Conservation (phyloP, 2,113 vertebrate species). For the Apteryx owenii region DNA sequence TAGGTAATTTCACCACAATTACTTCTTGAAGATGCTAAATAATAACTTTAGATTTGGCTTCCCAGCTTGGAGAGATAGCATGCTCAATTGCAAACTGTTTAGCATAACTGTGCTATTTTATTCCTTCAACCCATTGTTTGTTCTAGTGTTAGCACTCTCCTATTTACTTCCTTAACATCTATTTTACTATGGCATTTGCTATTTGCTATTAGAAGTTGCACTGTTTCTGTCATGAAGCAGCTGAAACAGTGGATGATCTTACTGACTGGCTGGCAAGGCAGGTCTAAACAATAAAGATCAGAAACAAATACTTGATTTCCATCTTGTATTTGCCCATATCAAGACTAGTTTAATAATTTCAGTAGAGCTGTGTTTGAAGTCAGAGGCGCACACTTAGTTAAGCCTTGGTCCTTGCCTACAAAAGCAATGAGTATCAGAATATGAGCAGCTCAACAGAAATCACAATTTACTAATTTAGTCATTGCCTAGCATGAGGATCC, state of each 20-base stretch:
- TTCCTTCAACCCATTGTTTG: neutral
- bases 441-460: rapidly evolving
- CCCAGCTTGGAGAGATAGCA: rapidly evolving
- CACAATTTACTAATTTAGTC: neutral
- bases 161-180: neutral
- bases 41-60: neutral
- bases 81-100: neutral
- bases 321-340: neutral
- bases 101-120: rapidly evolving
- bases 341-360: neutral
- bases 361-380: neutral
- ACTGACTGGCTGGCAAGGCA: neutral
- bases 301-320: neutral
- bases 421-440: neutral
- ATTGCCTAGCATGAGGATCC: too few species aligned
- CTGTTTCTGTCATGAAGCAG: neutral
- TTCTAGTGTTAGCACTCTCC: neutral
- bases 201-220: neutral
- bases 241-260: neutral
- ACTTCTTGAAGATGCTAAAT: neutral
- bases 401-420: neutral
- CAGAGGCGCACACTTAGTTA: neutral
- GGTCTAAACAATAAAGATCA: neutral
- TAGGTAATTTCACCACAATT: neutral
- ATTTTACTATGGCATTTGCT: neutral